Conservation (phyloP, 2,888 invertebrate genomes). For the Anticlea derivata region DNA sequence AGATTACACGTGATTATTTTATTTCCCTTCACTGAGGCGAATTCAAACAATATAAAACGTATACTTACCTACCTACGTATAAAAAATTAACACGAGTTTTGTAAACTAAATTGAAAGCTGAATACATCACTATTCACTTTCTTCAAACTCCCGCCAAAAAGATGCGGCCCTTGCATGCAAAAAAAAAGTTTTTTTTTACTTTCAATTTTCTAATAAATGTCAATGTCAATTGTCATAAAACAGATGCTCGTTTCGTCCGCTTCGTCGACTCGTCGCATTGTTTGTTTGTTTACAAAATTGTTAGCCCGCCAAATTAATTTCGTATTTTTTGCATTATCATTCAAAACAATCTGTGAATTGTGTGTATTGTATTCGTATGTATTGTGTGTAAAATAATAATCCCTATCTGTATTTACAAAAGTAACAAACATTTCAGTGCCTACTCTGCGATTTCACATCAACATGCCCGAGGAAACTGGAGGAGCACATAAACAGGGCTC, state of each 20-base stretch:
- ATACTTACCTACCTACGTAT: too few species aligned
- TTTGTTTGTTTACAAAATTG: constrained; percentile 15
- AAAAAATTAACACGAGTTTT: too few species aligned
- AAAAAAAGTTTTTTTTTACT: too few species aligned
- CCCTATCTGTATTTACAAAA: neutral
- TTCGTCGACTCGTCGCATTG: too few species aligned
- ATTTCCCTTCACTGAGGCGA: too few species aligned
- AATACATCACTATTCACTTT: too few species aligned
- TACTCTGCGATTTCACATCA: constrained; percentile 90
- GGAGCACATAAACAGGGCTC: constrained; percentile 92
- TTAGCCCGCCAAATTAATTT: constrained; percentile 12
- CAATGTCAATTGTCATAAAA: constrained; percentile 10
- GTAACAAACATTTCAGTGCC: constrained; percentile 82
- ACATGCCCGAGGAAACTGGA: constrained; percentile 89
- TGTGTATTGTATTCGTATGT: neutral
- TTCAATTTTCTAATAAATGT: neutral
- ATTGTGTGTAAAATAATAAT: neutral
- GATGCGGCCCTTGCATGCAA: too few species aligned
- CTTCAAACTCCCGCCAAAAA: too few species aligned
- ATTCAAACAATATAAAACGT: too few species aligned
- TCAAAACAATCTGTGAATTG: neutral
- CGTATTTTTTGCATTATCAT: constrained; percentile 14
- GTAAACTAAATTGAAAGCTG: too few species aligned
- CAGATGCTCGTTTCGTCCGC: too few species aligned
- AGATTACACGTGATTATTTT: too few species aligned